Percentiles rank a stretch among this genome's conserved stretches.
phyloP scores from a whole-genome alignment of 1,140 invertebrate species.

The Archivesica marissinica region DNA sequence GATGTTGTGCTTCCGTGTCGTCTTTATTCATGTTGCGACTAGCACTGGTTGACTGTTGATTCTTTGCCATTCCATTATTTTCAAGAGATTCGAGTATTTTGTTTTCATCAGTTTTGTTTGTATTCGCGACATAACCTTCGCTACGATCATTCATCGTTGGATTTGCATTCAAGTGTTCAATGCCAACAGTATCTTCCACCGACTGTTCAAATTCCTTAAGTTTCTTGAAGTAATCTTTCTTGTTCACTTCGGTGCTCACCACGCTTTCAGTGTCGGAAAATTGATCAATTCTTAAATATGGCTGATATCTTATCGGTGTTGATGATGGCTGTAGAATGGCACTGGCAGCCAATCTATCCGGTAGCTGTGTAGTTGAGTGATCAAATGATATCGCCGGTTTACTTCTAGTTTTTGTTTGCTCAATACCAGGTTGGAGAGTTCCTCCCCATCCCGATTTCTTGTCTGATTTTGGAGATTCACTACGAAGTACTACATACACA shows the following conservation, averaged over 20 bases:
- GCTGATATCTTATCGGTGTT: background rate
- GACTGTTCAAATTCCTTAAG: conserved; percentile 3
- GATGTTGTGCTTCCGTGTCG: too few relatives aligned
- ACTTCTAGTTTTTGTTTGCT: background rate
- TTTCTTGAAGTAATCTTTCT: background rate
- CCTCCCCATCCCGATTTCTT: background rate
- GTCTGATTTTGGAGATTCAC: background rate
- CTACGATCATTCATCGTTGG: background rate
- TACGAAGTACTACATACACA: background rate
- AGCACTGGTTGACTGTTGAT: too few relatives aligned
- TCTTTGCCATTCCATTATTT: too few relatives aligned
- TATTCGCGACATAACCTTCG: too few relatives aligned
- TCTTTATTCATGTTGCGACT: too few relatives aligned
- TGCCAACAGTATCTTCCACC: background rate
- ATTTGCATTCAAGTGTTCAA: background rate
- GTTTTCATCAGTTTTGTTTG: too few relatives aligned
- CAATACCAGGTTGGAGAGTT: background rate
- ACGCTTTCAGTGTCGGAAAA: conserved; percentile 15
- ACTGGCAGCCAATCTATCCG: background rate
- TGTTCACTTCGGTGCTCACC: background rate
- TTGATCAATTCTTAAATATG: background rate
- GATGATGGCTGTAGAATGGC: background rate
- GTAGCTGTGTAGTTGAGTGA: background rate
- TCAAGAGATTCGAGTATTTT: too few relatives aligned
- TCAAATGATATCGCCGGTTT: background rate